Percentiles rank a stretch among this genome's conserved stretches.
These are phyloP conservation scores for Heterohyrax brucei DNA, from an alignment of 2,797 vertebrate genomes.

Conservation along the genomic window DNA sequence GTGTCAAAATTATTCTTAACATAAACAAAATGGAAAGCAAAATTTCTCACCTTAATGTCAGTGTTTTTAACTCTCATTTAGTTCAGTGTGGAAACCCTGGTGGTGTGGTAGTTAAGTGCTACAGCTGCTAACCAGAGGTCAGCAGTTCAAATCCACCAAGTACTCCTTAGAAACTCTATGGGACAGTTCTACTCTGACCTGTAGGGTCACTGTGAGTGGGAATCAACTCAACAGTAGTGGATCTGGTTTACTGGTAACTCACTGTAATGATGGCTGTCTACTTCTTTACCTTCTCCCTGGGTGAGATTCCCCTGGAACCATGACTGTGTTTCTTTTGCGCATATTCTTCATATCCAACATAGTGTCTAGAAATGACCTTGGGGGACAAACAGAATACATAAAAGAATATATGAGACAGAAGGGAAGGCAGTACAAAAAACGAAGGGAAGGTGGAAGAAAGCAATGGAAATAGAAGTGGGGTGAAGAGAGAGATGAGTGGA, in stretches of 20 bases:
- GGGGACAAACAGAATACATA: not conserved
- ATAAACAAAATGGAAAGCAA: not conserved
- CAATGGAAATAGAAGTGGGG: not conserved
- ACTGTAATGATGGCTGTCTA: not conserved
- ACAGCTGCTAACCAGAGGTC: no score
- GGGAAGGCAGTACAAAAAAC: not conserved
- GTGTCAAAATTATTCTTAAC: slow-evolving; percentile 6
- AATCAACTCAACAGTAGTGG: no score
- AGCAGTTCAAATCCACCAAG: no score
- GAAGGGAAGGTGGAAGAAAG: not conserved
- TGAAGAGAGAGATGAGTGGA: not conserved
- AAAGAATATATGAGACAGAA: not conserved
- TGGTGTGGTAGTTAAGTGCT: no score
- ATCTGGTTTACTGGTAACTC: not conserved
- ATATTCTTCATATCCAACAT: not conserved
- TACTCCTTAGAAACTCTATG: no score
- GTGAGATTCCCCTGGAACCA: not conserved
- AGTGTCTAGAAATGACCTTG: not conserved
- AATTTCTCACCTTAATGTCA: not conserved
- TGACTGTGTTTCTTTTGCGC: not conserved
- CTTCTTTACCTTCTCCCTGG: not conserved
- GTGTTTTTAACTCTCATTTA: not conserved
- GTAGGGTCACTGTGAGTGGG: no score
- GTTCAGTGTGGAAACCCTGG: no score
- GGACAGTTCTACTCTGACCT: no score